phyloP scores from a whole-genome alignment of 2,113 vertebrate genomes.

The Oxygymnocypris stewartii region DNA sequence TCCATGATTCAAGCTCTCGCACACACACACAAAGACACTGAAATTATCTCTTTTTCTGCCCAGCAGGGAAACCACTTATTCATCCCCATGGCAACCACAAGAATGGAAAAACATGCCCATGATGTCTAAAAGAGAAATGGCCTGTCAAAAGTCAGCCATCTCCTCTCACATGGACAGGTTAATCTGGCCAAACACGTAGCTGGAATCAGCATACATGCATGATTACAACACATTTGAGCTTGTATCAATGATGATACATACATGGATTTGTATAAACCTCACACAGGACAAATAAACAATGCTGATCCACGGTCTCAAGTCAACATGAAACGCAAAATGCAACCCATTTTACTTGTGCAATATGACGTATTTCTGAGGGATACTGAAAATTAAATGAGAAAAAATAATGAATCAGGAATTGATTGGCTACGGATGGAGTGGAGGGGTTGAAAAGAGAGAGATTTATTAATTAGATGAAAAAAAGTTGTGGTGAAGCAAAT shows the following conservation, averaged over 20 bases:
- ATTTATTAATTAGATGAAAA: background rate
- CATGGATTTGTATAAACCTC: background rate
- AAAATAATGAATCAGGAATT: background rate
- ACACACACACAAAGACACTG: conserved; percentile 43
- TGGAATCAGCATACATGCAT: background rate
- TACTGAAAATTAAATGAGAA: background rate
- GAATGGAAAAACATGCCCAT: conserved; percentile 37
- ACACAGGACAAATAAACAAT: background rate
- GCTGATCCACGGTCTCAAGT: no score
- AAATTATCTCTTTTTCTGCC: conserved; percentile 42
- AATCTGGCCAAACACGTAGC: background rate
- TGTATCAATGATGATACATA: conserved; percentile 1
- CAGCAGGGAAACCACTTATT: conserved; percentile 39
- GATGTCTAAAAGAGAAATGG: conserved; percentile 42
- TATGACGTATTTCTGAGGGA: background rate
- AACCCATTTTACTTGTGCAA: background rate
- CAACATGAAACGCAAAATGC: background rate
- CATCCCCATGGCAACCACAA: conserved; percentile 38
- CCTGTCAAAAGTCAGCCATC: conserved; percentile 35
- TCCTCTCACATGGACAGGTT: conserved; percentile 8
- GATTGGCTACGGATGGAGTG: background rate
- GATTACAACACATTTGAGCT: conserved; percentile 14
- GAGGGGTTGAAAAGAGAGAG: no score
- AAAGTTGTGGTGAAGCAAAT: no score
- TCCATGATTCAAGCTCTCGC: conserved; percentile 23